These are phyloP conservation scores for Metopolophium dirhodum DNA, from an alignment of 1,140 invertebrate genomes.

Conservation along the genomic window DNA sequence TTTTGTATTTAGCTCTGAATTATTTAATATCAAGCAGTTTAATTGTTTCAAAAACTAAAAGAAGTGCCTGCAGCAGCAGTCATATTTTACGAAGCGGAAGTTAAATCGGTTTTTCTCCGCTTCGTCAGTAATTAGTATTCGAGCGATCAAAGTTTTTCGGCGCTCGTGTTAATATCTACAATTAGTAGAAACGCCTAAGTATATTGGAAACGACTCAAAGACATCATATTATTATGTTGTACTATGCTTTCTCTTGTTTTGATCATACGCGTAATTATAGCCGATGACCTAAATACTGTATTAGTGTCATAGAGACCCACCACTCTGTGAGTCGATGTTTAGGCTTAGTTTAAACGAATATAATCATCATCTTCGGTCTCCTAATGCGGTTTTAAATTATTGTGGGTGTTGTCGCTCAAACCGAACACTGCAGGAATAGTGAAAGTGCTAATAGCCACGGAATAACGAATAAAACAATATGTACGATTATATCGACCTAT, in stretches of 20 bases:
- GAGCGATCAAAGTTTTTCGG: not conserved
- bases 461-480: slow-evolving; percentile 24
- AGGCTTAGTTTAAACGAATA: slow-evolving; percentile 15
- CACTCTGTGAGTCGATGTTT: not conserved
- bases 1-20: not conserved
- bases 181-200: slow-evolving; percentile 25
- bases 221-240: not conserved
- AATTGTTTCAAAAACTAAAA: not conserved
- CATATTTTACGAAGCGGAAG: not conserved
- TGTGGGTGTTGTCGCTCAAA: slow-evolving; percentile 32
- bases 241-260: slow-evolving; percentile 1
- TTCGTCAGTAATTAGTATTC: not conserved
- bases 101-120: not conserved
- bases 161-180: not conserved
- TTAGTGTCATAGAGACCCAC: not conserved
- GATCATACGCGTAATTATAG: not conserved
- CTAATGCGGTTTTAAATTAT: slow-evolving; percentile 32
- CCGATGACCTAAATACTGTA: not conserved
- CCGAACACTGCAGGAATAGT: not conserved
- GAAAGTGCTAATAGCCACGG: slow-evolving; percentile 7
- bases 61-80: not conserved
- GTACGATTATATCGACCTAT: slow-evolving; percentile 15
- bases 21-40: not conserved
- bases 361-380: not conserved
- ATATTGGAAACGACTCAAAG: not conserved